Evolutionary conservation across 2,113 vertebrate genomes (phyloP), one percentile per base, ranked within the genome.

Genomic region (Toxotes jaculatrix): DNA sequence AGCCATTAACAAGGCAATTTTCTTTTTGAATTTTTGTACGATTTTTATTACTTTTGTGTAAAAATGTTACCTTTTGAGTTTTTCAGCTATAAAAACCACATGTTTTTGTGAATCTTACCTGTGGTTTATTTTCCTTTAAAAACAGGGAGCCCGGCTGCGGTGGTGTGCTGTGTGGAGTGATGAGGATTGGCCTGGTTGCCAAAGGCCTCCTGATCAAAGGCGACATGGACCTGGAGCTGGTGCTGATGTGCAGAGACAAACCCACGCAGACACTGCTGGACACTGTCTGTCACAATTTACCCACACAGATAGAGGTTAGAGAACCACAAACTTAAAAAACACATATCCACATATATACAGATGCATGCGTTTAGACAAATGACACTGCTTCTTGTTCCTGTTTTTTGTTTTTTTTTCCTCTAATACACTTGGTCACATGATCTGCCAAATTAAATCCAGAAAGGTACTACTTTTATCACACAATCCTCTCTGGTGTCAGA

Each of bases 131-230:
- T 61, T 53, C 49, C 11, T 66, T 27, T 61, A 3, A 56, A 75
- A 64, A 19, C 93, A 98, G 97, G 93, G 97, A 98, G 91, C 92
- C 97, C 86, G 94, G 96, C 88, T 93, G 96, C 75, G 95, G 97
- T 61, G 96, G 96, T 60, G 95, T 96, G 3, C 95, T 99, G 88
- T 99, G 98, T 91, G 98, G 98, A 7, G 98, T 99, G 89, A 96
- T 99, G 96, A 96, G 98, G 91, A 97, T 99, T 84, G 98, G 98
- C 75, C 95, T 99, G 88, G 98, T 99, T 86, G 97, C 98, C 76
- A 99, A 99, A 95, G 98, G 98, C 77, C 95, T 99, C 83, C 96
- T 99, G 91, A 98, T 99, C 95, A 99, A 98, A 94, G 98, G 97
- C 13, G 98, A 99, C 90, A 97, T 99, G 97, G 97, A 99, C 89